Percentiles rank a stretch among this genome's conserved stretches.
Evolutionary conservation across 2,888 invertebrate genomes (phyloP).

Genomic region (Thysanoteuthis rhombus): DNA sequence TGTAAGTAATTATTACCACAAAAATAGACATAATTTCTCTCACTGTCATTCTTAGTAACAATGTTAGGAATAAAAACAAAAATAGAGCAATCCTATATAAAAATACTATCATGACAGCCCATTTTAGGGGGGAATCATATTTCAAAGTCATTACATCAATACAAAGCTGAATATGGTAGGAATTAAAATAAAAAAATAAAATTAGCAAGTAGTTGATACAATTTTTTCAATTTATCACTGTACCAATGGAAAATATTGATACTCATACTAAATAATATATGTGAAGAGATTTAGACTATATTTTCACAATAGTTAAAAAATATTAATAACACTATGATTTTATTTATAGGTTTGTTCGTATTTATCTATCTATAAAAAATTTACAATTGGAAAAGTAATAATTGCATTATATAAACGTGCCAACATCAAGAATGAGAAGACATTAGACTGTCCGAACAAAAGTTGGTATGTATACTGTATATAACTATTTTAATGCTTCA

Average conservation of each 20-base stretch:
- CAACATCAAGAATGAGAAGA: neutral
- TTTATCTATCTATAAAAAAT: too few species aligned
- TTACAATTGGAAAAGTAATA: too few species aligned
- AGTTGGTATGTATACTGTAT: too few species aligned
- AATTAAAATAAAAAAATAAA: neutral
- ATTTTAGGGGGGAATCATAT: neutral
- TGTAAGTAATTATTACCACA: neutral
- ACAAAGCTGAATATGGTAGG: neutral
- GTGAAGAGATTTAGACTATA: too few species aligned
- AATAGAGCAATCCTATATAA: neutral
- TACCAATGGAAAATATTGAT: neutral
- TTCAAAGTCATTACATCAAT: neutral
- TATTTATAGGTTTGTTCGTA: too few species aligned
- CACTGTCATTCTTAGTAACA: neutral
- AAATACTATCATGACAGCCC: neutral
- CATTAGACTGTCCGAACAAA: too few species aligned
- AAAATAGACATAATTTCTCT: neutral
- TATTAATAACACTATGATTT: too few species aligned
- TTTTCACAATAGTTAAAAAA: too few species aligned
- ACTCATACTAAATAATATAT: too few species aligned
- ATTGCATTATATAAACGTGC: too few species aligned
- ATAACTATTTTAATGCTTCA: neutral
- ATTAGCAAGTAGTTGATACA: neutral
- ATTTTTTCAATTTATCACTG: neutral
- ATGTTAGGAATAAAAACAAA: neutral